These are phyloP conservation scores for Pemphigus obesinymphae DNA, from an alignment of 1,140 invertebrate species.

Conservation along the genomic window DNA sequence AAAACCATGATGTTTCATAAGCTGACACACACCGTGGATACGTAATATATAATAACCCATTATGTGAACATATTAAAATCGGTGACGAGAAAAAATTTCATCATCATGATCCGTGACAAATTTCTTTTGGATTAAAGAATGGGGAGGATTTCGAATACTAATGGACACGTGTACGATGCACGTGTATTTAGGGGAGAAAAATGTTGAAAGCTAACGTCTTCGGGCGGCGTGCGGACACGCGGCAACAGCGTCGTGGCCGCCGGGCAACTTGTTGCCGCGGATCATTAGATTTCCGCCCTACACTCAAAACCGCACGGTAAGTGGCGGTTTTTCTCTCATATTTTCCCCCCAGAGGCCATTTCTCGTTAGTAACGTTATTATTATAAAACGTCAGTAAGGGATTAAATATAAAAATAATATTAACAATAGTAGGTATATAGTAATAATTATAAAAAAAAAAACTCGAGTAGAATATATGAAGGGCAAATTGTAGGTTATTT, in stretches of 20 bases:
- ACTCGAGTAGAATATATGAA: neutral
- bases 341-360: constrained; percentile 27
- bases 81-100: constrained; percentile 1
- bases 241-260: neutral
- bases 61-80: neutral
- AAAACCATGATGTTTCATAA: neutral
- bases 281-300: constrained; percentile 26
- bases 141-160: neutral
- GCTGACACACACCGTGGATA: neutral
- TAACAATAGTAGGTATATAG: neutral
- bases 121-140: neutral
- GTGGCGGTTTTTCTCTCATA: constrained; percentile 8
- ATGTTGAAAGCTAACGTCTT: constrained; percentile 19
- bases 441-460: neutral
- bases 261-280: constrained; percentile 39
- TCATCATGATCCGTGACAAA: neutral
- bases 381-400: neutral
- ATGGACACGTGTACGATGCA: constrained; percentile 20
- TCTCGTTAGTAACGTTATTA: constrained; percentile 29
- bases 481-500: neutral
- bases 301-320: constrained; percentile 30
- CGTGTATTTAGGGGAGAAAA: constrained; percentile 30
- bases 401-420: constrained; percentile 25
- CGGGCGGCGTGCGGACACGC: constrained; percentile 27
- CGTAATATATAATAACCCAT: neutral